Conservation (phyloP, 1,140 invertebrate species). For the Pararge aegeria region DNA sequence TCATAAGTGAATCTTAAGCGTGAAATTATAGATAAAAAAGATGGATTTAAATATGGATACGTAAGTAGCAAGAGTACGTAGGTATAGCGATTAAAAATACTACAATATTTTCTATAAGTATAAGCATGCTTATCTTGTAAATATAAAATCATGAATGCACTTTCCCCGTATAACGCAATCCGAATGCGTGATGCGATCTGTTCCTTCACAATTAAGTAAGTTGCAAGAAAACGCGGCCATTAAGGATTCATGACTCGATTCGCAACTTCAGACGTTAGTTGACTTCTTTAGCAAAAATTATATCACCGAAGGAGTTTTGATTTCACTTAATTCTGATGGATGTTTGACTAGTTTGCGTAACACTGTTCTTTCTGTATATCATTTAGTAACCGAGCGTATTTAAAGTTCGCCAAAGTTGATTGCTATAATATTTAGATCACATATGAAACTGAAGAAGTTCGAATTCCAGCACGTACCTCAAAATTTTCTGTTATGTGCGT, state of each 20-base stretch:
- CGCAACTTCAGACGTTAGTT: slow-evolving; percentile 19
- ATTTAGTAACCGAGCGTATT: not conserved
- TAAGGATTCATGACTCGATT: slow-evolving; percentile 48
- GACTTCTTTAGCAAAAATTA: slow-evolving; percentile 17
- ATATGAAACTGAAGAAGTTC: too few species aligned
- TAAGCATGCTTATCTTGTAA: not conserved
- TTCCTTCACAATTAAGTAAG: slow-evolving; percentile 50
- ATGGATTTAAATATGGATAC: too few species aligned
- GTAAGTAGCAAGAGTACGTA: too few species aligned
- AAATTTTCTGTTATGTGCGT: too few species aligned
- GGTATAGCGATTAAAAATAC: not conserved
- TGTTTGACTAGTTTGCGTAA: not conserved
- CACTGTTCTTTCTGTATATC: not conserved
- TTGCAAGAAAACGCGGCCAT: slow-evolving; percentile 48
- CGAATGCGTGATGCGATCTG: slow-evolving; percentile 52
- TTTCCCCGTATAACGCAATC: slow-evolving; percentile 61
- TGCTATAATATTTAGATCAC: too few species aligned
- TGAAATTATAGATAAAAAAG: too few species aligned
- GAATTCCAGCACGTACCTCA: too few species aligned
- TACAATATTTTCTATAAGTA: not conserved
- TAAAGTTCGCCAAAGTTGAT: not conserved
- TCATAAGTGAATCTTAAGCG: too few species aligned
- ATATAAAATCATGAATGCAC: slow-evolving; percentile 42
- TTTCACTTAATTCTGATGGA: slow-evolving; percentile 11
- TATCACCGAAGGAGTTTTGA: slow-evolving; percentile 2